Base-by-base conservation (phyloP, 2,888 invertebrate genomes). In the Choristoneura rosaceana region DNA sequence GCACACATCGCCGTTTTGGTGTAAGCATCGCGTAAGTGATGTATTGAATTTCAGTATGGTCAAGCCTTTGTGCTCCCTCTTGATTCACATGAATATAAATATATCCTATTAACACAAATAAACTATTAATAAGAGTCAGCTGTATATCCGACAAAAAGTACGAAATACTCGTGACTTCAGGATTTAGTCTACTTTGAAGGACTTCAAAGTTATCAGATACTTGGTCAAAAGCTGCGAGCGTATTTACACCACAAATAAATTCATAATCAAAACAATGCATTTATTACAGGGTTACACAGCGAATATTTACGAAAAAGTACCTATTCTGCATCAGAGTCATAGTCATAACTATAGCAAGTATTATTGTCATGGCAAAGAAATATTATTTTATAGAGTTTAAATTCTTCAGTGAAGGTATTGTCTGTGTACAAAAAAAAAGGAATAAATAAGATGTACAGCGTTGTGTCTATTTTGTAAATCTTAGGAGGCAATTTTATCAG, bases 201-300 rank as follows among this genome's bases (percentile, higher is more conserved):
- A 43, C 38, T 12, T 38, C 4, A 38, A 50, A 70, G 60, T 50
- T 70, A 65, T 65, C 41, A 60, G 59, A 64, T 55, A 65, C 59
- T 58, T 59, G 41, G 50, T 65, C 58, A 50, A 59, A 58, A 59
- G n/a, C 34, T 41, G 41, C 10, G 47, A 47, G 43, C 58, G 62
- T 55, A 14, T 47, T 33, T 33, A 41, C 64, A 64, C 64, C 70
- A 70, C 59, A 64, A 70, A 3, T 47, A 64, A 70, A 3, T 50
- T 62, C n/a, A 69, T 62, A 69, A 69, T 2, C 60, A 68, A 1
- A 38, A 38, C 4, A 17, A 12, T 47, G 41, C 61, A 70, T 60
- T 65, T 41, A 43, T 66, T 66, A 70, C 65, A 66, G 70, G 60
- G 70, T 70, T 70, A 70, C 41, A 70, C 17, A 3, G 55, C 33